Evolutionary conservation across 1,140 invertebrate species (phyloP), one percentile per base, ranked within the genome.

Genomic region (Nasonia vitripennis): DNA sequence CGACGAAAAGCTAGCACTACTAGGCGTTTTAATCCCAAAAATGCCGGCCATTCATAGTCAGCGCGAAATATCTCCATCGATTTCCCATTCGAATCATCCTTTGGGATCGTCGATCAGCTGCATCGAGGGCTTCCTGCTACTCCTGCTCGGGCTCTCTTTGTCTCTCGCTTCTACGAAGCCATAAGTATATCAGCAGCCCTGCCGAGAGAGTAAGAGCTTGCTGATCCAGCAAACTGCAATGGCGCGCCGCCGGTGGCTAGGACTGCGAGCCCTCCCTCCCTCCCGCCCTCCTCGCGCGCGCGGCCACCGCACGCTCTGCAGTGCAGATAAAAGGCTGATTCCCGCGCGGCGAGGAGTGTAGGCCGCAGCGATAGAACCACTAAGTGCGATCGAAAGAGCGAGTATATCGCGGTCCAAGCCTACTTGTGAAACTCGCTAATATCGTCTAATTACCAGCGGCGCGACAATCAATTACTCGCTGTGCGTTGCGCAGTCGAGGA

Each of bases 311-410:
- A 62, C 20, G 20, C 55, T 62, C 55, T n/a, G 55, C 55, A 62
- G 55, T 62, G 55, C 55, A 62, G 55, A 62, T 62, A 62, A 62
- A 62, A 62, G 55, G 55, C 55, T 62, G 20, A n/a, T 62, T 62
- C 55, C 20, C 20, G 55, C 55, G 55, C 4, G 55, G 55, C 14
- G 20, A 20, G 55, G 55, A n/a, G 55, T 20, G 20, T 1, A 27
- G 1, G 55, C 14, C 2, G 55, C 55, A 20, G 14, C 0, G 55
- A 62, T 5, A 14, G 55, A 62, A 62, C 55, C 55, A 62, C 20
- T 0, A 20, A 62, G 55, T 62, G 55, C 55, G 12, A 62, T 62
- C 55, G 55, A 62, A 62, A n/a, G 17, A n/a, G 17, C 55, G 17
- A 62, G 20, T n/a, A 51, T 51, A 62, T 62, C n/a, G 7, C 0